Evolutionary conservation across 2,113 vertebrate species (phyloP).

Genomic region (Odocoileus hemionus): DNA sequence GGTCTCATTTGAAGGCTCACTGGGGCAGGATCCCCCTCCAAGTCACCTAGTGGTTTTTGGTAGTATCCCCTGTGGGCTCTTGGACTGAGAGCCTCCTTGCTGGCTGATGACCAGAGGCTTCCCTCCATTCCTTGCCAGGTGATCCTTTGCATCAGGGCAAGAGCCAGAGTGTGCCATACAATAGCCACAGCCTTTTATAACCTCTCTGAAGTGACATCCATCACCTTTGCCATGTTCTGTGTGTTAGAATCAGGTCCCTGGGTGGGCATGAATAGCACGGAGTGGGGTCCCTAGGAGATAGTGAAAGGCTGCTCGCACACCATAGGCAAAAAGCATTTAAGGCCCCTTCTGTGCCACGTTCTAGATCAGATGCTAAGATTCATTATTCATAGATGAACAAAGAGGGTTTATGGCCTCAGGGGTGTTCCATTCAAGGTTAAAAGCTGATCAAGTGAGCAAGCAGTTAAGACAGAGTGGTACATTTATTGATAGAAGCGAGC

Average conservation of each 20-base stretch:
- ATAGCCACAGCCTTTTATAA: not conserved
- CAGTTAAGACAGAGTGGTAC: not conserved
- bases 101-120: not conserved
- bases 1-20: not conserved
- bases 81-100: not conserved
- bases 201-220: not conserved
- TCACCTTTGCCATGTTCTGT: not conserved
- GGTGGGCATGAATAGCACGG: not conserved
- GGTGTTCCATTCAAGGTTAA: not conserved
- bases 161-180: not conserved
- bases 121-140: not conserved
- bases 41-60: not conserved
- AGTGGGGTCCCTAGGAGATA: not conserved
- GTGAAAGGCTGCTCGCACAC: too few species aligned
- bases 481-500: not conserved
- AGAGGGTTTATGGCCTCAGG: not conserved
- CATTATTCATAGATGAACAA: not conserved
- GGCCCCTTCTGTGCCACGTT: not conserved
- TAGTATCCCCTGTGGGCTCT: not conserved
- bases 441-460: not conserved
- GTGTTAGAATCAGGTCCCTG: not conserved
- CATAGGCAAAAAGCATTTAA: not conserved
- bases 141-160: not conserved
- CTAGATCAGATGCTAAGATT: not conserved
- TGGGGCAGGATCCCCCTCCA: not conserved